Base-by-base conservation (phyloP, 2,888 invertebrate genomes). In the Drosophila eohydei region DNA sequence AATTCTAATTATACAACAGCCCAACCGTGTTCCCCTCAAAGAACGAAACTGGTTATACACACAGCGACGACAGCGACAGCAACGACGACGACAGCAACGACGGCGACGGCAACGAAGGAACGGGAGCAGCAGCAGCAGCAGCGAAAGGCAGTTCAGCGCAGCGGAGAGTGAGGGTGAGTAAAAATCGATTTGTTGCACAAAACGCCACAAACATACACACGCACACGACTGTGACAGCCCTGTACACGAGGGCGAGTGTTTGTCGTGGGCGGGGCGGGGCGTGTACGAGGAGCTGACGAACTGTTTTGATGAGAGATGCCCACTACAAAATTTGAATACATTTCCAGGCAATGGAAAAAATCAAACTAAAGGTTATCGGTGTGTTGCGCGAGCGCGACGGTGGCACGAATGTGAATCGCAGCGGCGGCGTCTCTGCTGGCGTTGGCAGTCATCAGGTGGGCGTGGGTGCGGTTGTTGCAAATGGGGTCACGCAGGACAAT, bases 301-400 rank as follows among this genome's bases (percentile, higher is more conserved):
- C 70, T 65, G 58, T 78, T 60, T 74, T 75, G 76, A 67, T 71
- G 71, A 58, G 65, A 65, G 65, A 65, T 73, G 79, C 74, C 76
- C 52, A 70, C 48, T 60, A 52, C 44, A 63, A 75, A 57, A 41
- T 63, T 52, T 62, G 41, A 51, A 36, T 46, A 55, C 69, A 62
- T 59, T 73, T 69, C 26, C 66, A 70, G 77, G 74, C 52, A 61
- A 92, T 92, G 92, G 91, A 92, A 64, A 89, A 91, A 85, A 78
- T 91, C 62, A 92, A 92, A 89, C 79, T 90, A 55, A 92, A 92
- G 81, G 89, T 90, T 51, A 92, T 92, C 77, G 92, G 92, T 36
- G 92, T 92, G 70, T 84, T 92, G 64, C 91, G 91, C 56, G 92
- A 91, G 76, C 91, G 91, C 58, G 91, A 91, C 72, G 79, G 79